Percentiles rank a stretch among this genome's conserved stretches.
Conservation (phyloP, 2,888 invertebrate species). For the Malthinus seriepunctatus region DNA sequence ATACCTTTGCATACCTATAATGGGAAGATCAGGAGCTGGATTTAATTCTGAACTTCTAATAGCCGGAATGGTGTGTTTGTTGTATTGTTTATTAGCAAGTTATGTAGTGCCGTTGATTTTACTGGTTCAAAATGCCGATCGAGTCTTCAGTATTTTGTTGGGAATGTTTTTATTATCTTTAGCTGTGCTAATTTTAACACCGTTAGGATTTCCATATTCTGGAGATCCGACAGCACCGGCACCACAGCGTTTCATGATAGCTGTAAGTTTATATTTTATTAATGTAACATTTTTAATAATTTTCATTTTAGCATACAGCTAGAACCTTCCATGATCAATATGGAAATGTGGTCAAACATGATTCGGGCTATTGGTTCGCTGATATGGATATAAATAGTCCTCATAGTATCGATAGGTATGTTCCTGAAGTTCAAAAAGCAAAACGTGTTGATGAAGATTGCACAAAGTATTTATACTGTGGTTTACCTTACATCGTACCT, state of each 20-base stretch:
- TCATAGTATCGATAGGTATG: constrained; percentile 59
- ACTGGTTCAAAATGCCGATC: constrained; percentile 55
- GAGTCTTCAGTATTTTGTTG: constrained; percentile 58
- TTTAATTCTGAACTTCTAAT: constrained; percentile 72
- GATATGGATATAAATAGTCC: constrained; percentile 77
- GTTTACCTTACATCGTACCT: constrained; percentile 79
- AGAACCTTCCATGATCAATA: constrained; percentile 62
- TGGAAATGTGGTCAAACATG: constrained; percentile 55
- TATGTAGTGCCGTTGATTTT: constrained; percentile 56
- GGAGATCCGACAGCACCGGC: constrained; percentile 63
- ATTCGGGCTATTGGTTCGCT: constrained; percentile 71
- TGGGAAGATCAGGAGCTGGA: constrained; percentile 75
- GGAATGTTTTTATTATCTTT: constrained; percentile 60
- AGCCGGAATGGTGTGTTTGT: constrained; percentile 56
- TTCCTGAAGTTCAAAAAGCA: constrained; percentile 59
- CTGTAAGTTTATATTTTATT: constrained; percentile 57
- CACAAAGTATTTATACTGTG: constrained; percentile 70
- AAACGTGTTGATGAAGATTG: constrained; percentile 61
- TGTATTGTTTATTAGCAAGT: constrained; percentile 56
- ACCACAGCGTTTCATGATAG: constrained; percentile 76
- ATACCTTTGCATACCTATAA: constrained; percentile 77
- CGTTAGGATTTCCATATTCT: constrained; percentile 75
- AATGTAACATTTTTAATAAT: constrained; percentile 15
- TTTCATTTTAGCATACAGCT: constrained; percentile 60
- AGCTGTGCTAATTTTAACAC: constrained; percentile 65